phyloP scores from a whole-genome alignment of 2,888 invertebrate species.

The Gibbula magus region DNA sequence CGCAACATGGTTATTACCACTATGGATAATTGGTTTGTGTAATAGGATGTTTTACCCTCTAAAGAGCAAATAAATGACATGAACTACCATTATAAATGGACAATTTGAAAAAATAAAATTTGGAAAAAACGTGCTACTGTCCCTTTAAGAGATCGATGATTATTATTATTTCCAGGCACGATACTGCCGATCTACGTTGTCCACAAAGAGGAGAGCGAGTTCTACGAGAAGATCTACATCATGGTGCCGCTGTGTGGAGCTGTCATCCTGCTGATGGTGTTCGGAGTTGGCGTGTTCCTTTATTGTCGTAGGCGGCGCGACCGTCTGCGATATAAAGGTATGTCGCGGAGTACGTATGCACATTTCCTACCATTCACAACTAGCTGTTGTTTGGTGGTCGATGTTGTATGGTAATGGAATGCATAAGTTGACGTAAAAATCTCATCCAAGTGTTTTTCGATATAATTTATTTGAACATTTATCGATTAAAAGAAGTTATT shows the following conservation, averaged over 20 bases:
- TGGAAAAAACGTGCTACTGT: too few relatives aligned
- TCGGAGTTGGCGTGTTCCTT: conserved; percentile 85
- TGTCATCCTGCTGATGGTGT: conserved; percentile 90
- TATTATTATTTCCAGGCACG: conserved; percentile 53
- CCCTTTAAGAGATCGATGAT: too few relatives aligned
- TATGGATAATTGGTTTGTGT: too few relatives aligned
- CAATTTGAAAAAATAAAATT: too few relatives aligned
- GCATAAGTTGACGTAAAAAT: too few relatives aligned
- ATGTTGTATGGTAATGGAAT: background rate
- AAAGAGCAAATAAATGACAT: too few relatives aligned
- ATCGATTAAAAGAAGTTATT: too few relatives aligned
- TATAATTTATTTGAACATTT: too few relatives aligned
- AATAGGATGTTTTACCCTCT: too few relatives aligned
- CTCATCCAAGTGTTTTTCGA: too few relatives aligned
- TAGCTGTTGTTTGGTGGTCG: background rate
- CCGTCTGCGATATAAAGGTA: conserved; percentile 68
- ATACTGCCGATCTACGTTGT: conserved; percentile 65
- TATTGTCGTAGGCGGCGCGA: conserved; percentile 67
- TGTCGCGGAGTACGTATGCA: background rate
- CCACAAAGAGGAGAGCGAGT: conserved; percentile 58
- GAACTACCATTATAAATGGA: too few relatives aligned
- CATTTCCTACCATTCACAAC: background rate
- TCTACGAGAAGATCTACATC: conserved; percentile 81
- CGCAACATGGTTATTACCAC: too few relatives aligned
- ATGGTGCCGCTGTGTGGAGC: conserved; percentile 93